phyloP scores from a whole-genome alignment of 92 coral and sea anemone genomes.

The Chrysogorgia sp. region DNA sequence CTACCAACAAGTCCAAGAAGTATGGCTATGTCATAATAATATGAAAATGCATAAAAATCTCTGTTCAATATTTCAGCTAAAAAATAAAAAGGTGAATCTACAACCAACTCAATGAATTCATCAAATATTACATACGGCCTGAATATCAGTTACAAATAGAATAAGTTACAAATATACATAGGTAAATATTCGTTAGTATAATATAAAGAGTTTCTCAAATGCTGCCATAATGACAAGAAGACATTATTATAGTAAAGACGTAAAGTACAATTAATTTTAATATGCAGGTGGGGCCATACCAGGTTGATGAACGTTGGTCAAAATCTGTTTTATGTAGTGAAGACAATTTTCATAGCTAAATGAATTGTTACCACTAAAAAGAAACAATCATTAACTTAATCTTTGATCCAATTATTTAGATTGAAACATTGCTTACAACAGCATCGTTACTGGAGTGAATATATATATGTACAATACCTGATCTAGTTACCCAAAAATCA shows the following conservation, averaged over 20 bases:
- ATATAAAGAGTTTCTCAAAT: background rate
- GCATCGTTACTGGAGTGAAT: background rate
- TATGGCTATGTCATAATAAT: slow-evolving; percentile 86
- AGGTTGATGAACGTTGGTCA: slow-evolving; percentile 75
- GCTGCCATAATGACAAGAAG: background rate
- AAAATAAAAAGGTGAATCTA: too few relatives aligned
- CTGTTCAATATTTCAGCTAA: slow-evolving; percentile 76
- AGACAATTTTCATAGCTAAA: slow-evolving; percentile 75
- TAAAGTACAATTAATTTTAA: too few relatives aligned
- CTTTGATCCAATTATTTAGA: too few relatives aligned
- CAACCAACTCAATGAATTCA: too few relatives aligned
- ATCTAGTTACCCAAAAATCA: background rate
- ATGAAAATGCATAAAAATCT: slow-evolving; percentile 85
- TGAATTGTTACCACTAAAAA: slow-evolving; percentile 68
- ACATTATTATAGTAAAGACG: background rate
- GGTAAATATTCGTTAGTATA: background rate
- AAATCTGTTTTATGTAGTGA: slow-evolving; percentile 61
- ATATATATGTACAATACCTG: background rate
- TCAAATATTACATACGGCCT: too few relatives aligned
- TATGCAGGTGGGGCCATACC: slow-evolving; percentile 47
- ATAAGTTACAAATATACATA: background rate
- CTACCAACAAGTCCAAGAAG: slow-evolving; percentile 81
- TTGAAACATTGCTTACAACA: too few relatives aligned
- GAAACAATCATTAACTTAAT: background rate
- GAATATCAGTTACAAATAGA: too few relatives aligned